Evolutionary conservation across 2,888 invertebrate species (phyloP).

Genomic region (Ormyrus rosae): DNA sequence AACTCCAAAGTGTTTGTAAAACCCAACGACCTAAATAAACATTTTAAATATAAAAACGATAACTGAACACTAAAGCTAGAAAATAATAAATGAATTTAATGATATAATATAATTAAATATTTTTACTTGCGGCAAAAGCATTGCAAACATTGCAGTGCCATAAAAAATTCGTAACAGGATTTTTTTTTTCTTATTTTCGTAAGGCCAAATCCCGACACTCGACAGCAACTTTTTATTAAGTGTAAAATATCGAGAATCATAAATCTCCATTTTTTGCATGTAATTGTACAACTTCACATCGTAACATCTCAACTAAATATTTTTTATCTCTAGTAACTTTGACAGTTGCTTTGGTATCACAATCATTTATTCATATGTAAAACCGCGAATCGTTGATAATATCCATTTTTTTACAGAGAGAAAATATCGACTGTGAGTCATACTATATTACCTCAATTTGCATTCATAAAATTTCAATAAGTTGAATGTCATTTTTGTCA

Average conservation of each 20-base stretch:
- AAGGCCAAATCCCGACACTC: conserved; percentile 4
- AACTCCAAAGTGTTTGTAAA: neutral
- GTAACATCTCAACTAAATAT: neutral
- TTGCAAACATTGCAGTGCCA: neutral
- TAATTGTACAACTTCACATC: neutral
- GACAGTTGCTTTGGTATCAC: neutral
- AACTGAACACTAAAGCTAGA: neutral
- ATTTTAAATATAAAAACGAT: neutral
- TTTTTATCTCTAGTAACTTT: neutral
- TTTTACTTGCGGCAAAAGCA: neutral
- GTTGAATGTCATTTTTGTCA: neutral
- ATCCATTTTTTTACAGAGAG: neutral
- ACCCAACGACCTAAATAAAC: neutral
- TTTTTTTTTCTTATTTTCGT: conserved; percentile 4
- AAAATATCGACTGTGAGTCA: neutral
- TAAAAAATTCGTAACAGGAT: neutral
- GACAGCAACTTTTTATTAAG: conserved; percentile 8
- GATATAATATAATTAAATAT: neutral
- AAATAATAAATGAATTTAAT: neutral
- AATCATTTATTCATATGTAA: conserved; percentile 7
- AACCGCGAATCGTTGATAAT: neutral
- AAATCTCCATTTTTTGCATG: conserved; percentile 2
- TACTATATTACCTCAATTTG: conserved; percentile 6
- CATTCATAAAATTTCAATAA: conserved; percentile 3
- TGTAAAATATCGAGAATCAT: conserved; percentile 2